Percentiles rank a stretch among this genome's conserved stretches.
phyloP scores from a whole-genome alignment of 2,113 vertebrate species.

The Sterrhoptilus dennistouni region DNA sequence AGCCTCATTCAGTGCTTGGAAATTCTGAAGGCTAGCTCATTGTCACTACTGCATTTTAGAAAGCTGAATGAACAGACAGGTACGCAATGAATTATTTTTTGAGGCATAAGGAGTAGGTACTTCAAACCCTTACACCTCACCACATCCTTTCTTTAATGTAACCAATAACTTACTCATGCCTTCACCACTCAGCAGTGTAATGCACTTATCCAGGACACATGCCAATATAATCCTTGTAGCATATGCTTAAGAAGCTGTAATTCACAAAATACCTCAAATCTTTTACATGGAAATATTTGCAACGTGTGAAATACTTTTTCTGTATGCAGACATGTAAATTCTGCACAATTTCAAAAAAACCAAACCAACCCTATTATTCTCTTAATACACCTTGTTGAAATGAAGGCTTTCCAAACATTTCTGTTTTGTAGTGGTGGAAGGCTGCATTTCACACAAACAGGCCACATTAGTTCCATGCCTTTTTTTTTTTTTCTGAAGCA shows the following conservation, averaged over 20 bases:
- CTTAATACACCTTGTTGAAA: neutral
- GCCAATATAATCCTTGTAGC: neutral
- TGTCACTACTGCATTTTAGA: neutral
- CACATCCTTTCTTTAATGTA: neutral
- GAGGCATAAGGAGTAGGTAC: neutral
- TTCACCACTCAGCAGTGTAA: neutral
- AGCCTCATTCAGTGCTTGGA: neutral
- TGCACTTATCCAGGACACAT: neutral
- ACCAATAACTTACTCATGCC: neutral
- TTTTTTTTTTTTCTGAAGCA: neutral
- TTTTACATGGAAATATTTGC: neutral
- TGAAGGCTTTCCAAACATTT: neutral
- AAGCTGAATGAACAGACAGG: neutral
- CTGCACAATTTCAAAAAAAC: neutral
- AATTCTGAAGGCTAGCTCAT: neutral
- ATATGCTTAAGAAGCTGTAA: neutral
- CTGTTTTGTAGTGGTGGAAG: neutral
- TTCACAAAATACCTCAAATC: neutral
- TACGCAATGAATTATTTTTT: neutral
- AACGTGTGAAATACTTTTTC: neutral
- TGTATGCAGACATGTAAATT: neutral
- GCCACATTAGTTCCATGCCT: neutral
- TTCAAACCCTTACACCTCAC: neutral
- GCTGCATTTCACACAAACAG: neutral
- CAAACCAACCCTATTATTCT: neutral